Conservation (phyloP, 2,113 vertebrate species). For the Calidris pygmaea region DNA sequence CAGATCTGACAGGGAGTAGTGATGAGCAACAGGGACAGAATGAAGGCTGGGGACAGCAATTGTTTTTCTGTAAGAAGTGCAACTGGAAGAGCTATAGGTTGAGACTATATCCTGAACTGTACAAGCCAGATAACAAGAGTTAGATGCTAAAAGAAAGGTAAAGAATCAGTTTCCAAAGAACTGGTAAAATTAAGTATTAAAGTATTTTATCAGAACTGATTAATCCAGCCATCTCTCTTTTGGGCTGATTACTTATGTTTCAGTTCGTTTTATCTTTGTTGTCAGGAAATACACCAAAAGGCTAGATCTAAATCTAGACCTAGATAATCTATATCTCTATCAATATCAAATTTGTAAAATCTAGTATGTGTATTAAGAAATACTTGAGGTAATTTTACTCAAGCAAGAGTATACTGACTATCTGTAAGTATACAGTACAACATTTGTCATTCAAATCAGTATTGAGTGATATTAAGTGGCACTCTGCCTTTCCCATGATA, state of each 20-base stretch:
- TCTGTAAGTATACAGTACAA: neutral
- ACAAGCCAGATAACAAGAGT: neutral
- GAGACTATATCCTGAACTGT: neutral
- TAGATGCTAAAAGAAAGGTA: neutral
- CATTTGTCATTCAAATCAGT: neutral
- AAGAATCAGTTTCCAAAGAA: neutral
- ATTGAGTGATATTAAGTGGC: neutral
- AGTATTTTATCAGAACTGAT: neutral
- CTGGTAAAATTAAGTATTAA: neutral
- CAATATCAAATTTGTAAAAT: neutral
- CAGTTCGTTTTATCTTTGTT: neutral
- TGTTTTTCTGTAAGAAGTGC: neutral
- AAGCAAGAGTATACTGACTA: neutral
- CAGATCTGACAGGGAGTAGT: neutral
- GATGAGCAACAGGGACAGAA: neutral
- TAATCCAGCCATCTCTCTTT: neutral
- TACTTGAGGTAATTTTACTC: neutral
- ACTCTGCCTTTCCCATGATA: neutral
- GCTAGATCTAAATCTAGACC: neutral
- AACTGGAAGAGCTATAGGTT: neutral
- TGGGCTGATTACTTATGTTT: neutral
- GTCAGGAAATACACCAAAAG: neutral
- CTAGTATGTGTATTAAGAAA: neutral
- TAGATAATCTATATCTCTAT: neutral
- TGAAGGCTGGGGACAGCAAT: rapidly evolving